Conservation (phyloP, 1,140 invertebrate genomes). For the Pentalonia nigronervosa region DNA sequence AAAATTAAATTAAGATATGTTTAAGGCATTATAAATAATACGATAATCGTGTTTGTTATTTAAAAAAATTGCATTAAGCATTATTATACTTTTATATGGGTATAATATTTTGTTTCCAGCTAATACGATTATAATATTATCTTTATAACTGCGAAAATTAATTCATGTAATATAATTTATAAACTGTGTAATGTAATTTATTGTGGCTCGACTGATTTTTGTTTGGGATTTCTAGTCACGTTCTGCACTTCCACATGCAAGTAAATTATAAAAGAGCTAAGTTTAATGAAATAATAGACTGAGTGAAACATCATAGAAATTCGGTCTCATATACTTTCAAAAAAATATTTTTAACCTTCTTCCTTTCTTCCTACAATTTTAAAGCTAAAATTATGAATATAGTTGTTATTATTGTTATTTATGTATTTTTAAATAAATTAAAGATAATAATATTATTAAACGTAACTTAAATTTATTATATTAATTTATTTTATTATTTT, state of each 20-base stretch:
- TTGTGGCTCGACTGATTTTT: conserved; percentile 13
- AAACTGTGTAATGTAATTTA: conserved; percentile 41
- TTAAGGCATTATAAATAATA: not conserved
- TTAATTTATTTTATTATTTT: not conserved
- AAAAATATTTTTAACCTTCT: not conserved
- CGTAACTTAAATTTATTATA: not conserved
- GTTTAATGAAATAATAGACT: not conserved
- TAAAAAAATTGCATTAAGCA: not conserved
- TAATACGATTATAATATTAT: not conserved
- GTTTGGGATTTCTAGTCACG: conserved; percentile 5
- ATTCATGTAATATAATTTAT: conserved; percentile 15
- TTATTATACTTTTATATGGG: not conserved
- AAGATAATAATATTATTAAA: not conserved
- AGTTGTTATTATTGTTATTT: not conserved
- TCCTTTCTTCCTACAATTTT: not conserved
- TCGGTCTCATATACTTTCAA: not conserved
- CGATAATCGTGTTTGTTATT: not conserved
- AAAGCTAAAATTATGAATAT: not conserved
- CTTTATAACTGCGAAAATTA: not conserved
- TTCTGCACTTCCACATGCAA: not conserved
- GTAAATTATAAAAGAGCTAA: not conserved
- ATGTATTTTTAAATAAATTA: not conserved
- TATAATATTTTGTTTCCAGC: not conserved
- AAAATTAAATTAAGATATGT: not conserved
- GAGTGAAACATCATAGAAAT: not conserved